These are phyloP conservation scores for Enteromius afrohamiltoni DNA, from an alignment of 2,797 vertebrate species.

Conservation along the genomic window DNA sequence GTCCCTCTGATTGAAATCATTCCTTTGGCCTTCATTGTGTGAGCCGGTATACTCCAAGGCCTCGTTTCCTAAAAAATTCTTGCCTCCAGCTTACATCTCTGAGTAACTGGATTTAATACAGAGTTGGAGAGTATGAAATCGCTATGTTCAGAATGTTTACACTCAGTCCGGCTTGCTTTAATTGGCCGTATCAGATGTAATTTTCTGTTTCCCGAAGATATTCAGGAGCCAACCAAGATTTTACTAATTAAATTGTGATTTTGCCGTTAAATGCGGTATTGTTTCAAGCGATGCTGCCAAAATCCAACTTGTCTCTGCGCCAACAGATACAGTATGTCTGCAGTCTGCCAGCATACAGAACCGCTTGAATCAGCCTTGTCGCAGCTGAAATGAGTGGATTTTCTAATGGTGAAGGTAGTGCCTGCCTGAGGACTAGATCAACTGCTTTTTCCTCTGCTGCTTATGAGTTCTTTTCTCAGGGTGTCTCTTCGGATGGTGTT, in stretches of 20 bases:
- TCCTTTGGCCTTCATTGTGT: constrained; percentile 26
- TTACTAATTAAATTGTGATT: constrained; percentile 9
- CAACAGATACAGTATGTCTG: background rate
- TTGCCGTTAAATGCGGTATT: background rate
- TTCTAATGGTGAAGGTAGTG: constrained; percentile 14
- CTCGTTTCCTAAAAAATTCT: constrained; percentile 24
- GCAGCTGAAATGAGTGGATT: constrained; percentile 14
- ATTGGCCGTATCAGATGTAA: background rate
- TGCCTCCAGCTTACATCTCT: constrained; percentile 8
- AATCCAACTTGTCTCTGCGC: background rate
- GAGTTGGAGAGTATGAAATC: constrained; percentile 2
- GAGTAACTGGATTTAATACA: background rate
- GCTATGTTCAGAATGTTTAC: constrained; percentile 19
- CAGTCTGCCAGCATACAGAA: background rate
- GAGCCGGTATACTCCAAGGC: constrained; percentile 9
- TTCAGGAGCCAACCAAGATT: constrained; percentile 5
- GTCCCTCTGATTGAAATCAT: constrained; percentile 29
- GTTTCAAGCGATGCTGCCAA: background rate
- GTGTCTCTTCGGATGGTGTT: constrained; percentile 40
- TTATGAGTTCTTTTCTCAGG: constrained; percentile 37
- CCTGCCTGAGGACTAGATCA: constrained; percentile 33
- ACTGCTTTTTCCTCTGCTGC: constrained; percentile 19
- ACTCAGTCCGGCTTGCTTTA: constrained; percentile 4
- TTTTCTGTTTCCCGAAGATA: background rate
- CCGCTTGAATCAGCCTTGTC: constrained; percentile 1